Evolutionary conservation across 1,140 invertebrate species (phyloP).

Genomic region (Andricus grossulariae): DNA sequence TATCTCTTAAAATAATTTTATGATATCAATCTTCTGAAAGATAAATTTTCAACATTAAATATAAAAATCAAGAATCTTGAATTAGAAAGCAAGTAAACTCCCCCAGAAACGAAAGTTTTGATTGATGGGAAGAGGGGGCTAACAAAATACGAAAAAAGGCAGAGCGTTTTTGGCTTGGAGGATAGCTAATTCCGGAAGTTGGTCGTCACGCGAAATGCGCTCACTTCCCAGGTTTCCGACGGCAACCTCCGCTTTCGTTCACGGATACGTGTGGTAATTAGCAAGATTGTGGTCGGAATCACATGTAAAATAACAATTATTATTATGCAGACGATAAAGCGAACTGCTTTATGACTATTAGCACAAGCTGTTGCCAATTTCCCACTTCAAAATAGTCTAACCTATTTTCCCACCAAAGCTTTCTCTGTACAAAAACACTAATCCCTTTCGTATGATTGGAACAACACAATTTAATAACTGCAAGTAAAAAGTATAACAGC

Average conservation of each 20-base stretch:
- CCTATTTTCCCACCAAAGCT: neutral
- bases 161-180: neutral
- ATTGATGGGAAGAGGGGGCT: slow-evolving; percentile 56
- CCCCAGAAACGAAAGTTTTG: slow-evolving; percentile 57
- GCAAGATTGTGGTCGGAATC: slow-evolving; percentile 51
- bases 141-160: slow-evolving; percentile 12
- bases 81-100: slow-evolving; percentile 47
- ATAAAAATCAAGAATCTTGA: neutral
- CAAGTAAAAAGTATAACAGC: neutral
- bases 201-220: slow-evolving; percentile 44
- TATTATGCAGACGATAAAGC: slow-evolving; percentile 50
- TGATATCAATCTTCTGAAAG: no score
- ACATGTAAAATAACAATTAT: slow-evolving; percentile 55
- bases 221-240: slow-evolving; percentile 42
- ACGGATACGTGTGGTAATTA: slow-evolving; percentile 7
- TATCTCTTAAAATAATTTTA: no score
- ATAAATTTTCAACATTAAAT: no score
- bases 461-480: neutral
- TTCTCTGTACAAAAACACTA: neutral
- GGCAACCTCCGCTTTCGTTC: slow-evolving; percentile 9
- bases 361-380: slow-evolving; percentile 53
- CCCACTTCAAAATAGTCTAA: slow-evolving; percentile 5
- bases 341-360: slow-evolving; percentile 52
- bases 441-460: neutral
- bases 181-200: slow-evolving; percentile 59